Conservation (phyloP, 2,113 vertebrate species). For the Malurus alboscapulatus region DNA sequence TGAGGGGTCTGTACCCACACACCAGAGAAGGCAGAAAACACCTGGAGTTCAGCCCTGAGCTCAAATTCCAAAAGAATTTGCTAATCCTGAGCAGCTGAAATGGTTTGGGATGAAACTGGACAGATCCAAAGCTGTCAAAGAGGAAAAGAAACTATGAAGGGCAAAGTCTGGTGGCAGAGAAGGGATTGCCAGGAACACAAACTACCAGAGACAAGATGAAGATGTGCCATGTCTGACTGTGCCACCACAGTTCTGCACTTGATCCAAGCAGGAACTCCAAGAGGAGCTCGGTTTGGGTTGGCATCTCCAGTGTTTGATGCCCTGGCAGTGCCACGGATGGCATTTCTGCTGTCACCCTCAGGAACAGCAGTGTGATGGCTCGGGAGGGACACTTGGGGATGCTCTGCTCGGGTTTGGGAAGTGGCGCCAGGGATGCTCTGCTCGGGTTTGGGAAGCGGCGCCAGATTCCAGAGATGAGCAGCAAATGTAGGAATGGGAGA, state of each 20-base stretch:
- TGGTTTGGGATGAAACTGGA: not conserved
- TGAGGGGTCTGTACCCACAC: not conserved
- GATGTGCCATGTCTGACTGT: fast-evolving
- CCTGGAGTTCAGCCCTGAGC: not conserved
- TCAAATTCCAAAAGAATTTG: not conserved
- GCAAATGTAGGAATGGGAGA: not conserved
- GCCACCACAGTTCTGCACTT: not conserved
- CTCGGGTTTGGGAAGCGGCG: not conserved
- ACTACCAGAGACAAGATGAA: not conserved
- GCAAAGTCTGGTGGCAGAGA: not conserved
- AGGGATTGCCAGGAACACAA: not conserved
- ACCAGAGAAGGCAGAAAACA: not conserved
- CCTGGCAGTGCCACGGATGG: fast-evolving
- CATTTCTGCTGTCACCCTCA: not conserved
- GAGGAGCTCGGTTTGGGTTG: not conserved
- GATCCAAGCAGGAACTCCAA: not conserved
- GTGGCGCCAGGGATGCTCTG: not conserved
- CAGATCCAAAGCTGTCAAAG: not conserved
- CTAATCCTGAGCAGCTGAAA: not conserved
- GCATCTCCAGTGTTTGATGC: not conserved
- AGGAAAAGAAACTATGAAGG: not conserved
- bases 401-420: not conserved
- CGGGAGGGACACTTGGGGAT: not conserved
- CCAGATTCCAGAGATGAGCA: not conserved
- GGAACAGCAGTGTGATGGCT: not conserved